These are phyloP conservation scores for Ramphastos sulfuratus DNA, from an alignment of 2,113 vertebrate species.

Conservation along the genomic window DNA sequence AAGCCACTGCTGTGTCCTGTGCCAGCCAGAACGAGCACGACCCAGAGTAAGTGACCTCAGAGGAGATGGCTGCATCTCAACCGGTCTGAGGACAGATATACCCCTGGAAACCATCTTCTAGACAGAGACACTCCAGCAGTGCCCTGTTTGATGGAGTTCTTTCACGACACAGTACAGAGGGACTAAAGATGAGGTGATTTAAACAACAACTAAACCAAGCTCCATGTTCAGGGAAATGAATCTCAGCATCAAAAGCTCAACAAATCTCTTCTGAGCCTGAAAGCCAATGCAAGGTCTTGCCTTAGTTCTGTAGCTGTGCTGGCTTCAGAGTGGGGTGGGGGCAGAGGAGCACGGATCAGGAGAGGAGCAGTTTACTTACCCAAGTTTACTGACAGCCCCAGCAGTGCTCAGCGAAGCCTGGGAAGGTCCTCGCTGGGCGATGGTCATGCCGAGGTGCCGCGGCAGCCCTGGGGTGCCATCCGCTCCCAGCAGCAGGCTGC, in stretches of 20 bases:
- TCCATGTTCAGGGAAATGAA: background rate
- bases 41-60: background rate
- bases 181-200: background rate
- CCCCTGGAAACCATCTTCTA: background rate
- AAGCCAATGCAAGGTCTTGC: accelerated
- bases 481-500: conserved; percentile 69
- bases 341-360: background rate
- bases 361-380: conserved; percentile 77
- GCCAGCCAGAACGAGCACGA: background rate
- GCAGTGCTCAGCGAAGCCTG: conserved; percentile 72
- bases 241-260: background rate
- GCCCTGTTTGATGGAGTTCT: background rate
- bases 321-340: background rate
- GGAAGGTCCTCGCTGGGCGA: conserved; percentile 77
- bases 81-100: background rate
- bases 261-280: background rate
- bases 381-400: conserved; percentile 75
- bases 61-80: background rate
- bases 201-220: background rate
- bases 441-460: conserved; percentile 89
- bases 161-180: background rate
- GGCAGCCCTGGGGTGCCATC: conserved; percentile 81
- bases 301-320: background rate
- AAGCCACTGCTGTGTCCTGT: background rate
- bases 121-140: background rate